Evolutionary conservation across 1,140 invertebrate genomes (phyloP).

Genomic region (Pachyrhynchus sulphureomaculatus): DNA sequence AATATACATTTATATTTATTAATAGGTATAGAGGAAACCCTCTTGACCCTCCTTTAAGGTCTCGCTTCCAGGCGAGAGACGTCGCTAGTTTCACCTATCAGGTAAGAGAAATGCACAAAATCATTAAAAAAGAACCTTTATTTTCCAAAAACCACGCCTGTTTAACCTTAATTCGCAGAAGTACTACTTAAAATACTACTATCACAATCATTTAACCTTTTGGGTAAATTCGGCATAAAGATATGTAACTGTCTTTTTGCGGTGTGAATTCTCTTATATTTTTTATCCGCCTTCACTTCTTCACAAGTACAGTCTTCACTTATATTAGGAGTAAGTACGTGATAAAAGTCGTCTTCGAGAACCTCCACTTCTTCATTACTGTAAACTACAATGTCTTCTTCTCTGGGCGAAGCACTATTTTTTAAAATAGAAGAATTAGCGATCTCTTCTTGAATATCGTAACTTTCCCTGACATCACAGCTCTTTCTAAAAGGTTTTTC

Average conservation of each 20-base stretch:
- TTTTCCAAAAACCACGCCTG: too few relatives aligned
- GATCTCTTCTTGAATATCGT: background rate
- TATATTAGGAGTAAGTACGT: constrained; percentile 6
- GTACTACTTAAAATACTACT: constrained; percentile 38
- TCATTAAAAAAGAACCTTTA: too few relatives aligned
- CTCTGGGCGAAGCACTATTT: background rate
- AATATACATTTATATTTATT: background rate
- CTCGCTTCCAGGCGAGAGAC: constrained; percentile 91
- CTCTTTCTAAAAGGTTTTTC: background rate
- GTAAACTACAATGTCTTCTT: constrained; percentile 10
- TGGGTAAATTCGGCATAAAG: constrained; percentile 63
- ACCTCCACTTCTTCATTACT: constrained; percentile 9
- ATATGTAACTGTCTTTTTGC: constrained; percentile 64
- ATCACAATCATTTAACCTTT: constrained; percentile 45
- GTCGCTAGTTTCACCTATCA: constrained; percentile 64
- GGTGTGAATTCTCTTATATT: constrained; percentile 1
- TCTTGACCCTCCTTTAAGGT: constrained; percentile 91
- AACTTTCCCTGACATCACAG: background rate
- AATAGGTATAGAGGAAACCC: constrained; percentile 86
- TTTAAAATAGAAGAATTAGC: constrained; percentile 15
- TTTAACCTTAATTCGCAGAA: background rate
- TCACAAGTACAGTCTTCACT: constrained; percentile 1
- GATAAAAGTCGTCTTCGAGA: constrained; percentile 12
- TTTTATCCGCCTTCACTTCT: background rate
- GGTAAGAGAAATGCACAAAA: constrained; percentile 53